Base-by-base conservation (phyloP, 2,113 vertebrate species). In the Clarias magur region DNA sequence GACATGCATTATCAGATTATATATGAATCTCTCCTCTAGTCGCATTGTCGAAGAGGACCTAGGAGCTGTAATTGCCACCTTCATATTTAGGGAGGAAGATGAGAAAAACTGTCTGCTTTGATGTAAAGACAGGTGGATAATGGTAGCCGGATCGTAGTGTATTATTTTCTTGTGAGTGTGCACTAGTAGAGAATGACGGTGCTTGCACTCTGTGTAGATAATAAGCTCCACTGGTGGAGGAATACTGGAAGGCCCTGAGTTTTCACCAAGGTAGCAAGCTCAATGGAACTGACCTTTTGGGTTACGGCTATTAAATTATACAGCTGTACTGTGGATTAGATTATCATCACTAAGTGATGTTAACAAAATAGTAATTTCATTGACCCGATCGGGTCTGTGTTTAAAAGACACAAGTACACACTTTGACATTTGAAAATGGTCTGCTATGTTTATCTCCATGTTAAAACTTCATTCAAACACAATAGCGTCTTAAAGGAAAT, bases 401-500 rank as follows among this genome's bases (percentile, higher is more conserved):
- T 90, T 86, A 87, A 89, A 70, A 27, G 85, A 83, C 82, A 85
- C 82, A 89, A 86, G 87, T 85, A 88, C 68, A 86, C 13, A 56
- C 25, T 34, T 38, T 70, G 84, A 88, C n/a, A 48, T 86, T 83
- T 56, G 19, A n/a, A 79, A 87, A 34, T 38, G 15, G 56, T 27
- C 88, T 89, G 88, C 89, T 89, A 92, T 92, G 90, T 93, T 91
- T 92, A 90, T 89, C 63, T 38, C 87, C 73, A 63, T 70, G 78
- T 80, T 82, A 87, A 82, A 72, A 23, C 75, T 27, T 70, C 82
- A 85, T 62, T 83, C 62, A 17, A 62, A 56, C 65, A 67, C 57
- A 48, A 54, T n/a, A 53, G 54, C 42, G 79, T 57, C 87, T 76
- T 86, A 70, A 88, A 84, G 54, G 27, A n/a, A 57, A 34, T 30